Evolutionary conservation across 2,113 vertebrate genomes (phyloP).

Genomic region (Setophaga kirtlandii): DNA sequence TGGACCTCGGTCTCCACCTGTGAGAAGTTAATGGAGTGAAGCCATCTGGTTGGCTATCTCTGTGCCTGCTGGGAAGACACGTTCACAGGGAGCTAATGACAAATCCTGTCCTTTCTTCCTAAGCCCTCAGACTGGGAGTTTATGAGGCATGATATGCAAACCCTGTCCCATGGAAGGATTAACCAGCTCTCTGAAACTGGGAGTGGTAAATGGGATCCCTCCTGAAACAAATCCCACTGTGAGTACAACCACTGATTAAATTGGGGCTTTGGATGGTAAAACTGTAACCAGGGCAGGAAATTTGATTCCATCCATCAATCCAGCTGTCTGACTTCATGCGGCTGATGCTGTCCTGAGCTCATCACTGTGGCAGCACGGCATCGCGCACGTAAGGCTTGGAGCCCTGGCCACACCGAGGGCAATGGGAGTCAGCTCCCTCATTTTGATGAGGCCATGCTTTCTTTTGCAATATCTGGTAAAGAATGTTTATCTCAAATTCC

Average conservation of each 20-base stretch:
- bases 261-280: conserved; percentile 6
- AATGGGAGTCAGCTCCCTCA: neutral
- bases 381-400: neutral
- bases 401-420: neutral
- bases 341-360: neutral
- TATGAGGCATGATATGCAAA: neutral
- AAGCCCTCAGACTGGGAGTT: neutral
- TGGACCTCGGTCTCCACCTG: neutral
- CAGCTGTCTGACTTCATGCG: neutral
- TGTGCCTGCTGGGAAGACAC: neutral
- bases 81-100: neutral
- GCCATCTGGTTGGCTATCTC: neutral
- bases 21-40: conserved; percentile 38
- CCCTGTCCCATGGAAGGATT: neutral
- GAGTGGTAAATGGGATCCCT: neutral
- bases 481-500: conserved; percentile 40
- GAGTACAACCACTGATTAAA: neutral
- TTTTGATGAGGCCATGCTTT: neutral
- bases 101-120: neutral
- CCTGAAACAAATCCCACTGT: conserved; percentile 29
- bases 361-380: neutral
- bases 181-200: neutral
- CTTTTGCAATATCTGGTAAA: conserved; percentile 27
- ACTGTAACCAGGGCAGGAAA: neutral
- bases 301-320: neutral